These are phyloP conservation scores for Penaeus japonicus DNA, from an alignment of 1,140 invertebrate genomes.

Conservation along the genomic window DNA sequence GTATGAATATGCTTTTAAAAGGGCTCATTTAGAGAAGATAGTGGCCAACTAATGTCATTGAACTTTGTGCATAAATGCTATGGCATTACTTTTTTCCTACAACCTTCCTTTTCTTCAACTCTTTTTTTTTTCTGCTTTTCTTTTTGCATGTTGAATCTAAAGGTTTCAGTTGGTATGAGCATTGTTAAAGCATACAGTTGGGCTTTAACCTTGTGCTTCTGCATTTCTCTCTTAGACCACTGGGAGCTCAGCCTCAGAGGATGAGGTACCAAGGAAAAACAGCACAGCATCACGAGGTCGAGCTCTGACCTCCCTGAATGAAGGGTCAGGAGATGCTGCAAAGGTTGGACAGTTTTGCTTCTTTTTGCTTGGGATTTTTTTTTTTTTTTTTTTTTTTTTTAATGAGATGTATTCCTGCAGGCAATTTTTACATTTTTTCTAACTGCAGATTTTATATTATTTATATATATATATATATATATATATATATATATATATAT, in stretches of 20 bases:
- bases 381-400: background rate
- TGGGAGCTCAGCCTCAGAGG: slow-evolving; percentile 47
- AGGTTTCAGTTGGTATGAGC: too few species aligned
- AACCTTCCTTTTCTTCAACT: background rate
- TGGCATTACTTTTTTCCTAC: background rate
- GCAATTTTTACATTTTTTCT: too few species aligned
- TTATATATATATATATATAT: too few species aligned
- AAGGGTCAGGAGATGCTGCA: slow-evolving; percentile 23
- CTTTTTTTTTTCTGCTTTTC: background rate
- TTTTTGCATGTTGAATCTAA: background rate
- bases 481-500: too few species aligned
- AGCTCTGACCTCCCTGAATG: slow-evolving; percentile 29
- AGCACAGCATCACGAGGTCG: slow-evolving; percentile 19
- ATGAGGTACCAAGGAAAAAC: slow-evolving; percentile 43
- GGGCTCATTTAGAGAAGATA: too few species aligned
- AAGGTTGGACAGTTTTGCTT: slow-evolving; percentile 8
- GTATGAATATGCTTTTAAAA: too few species aligned
- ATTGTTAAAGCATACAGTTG: too few species aligned
- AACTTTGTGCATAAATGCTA: too few species aligned
- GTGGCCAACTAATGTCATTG: too few species aligned
- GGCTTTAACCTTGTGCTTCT: too few species aligned
- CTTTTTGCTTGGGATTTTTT: background rate
- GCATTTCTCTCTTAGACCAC: slow-evolving; percentile 24
- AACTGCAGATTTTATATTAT: too few species aligned
- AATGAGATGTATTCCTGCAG: too few species aligned